Base-by-base conservation (phyloP, 64 coral and sea anemone species). In the Stichodactyla helianthus region DNA sequence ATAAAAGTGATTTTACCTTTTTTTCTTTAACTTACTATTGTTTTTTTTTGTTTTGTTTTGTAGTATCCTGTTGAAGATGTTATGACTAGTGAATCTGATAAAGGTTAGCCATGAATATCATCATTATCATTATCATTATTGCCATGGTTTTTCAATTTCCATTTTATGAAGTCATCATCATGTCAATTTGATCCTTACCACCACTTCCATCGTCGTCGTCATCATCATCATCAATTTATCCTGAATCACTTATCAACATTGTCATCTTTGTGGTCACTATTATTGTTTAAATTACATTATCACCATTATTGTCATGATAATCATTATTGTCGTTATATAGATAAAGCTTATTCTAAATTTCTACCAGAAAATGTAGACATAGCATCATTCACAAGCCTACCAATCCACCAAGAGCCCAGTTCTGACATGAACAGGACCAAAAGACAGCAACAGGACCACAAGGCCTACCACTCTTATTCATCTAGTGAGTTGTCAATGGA, bases 381-480 rank as follows among this genome's bases (percentile, higher is more conserved):
- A 61, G 94, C 94, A 51, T 96, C 94, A 54, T 96, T 93, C 82
- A 90, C 81, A 90, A 88, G 88, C 51, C 88, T 97, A 4, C 94
- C 85, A 54, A 79, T 13, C 82, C 54, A 83, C 31, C 35, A 54
- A 84, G 8, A 20, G 70, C 10, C 35, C 6, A 52, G 4, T 52
- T 5, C 51, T 16, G 53, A 81, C 52, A 19, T 18, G 6, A 71
- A 26, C 65, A 58, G 14, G 55, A 58, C 55, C 55, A 58, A 58
- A 4, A 58, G 55, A 4, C 55, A 58, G 14, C 8, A 9, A 9
- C 8, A 58, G 55, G 9, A 58, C 55, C 4, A 58, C 14, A 74
- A 74, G 25, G 26, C n/a, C 11, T 54, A 81, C 20, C 51, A 52
- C 20, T 81, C 31, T 22, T 9, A 2, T 20, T 51, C 35, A 81